These are phyloP conservation scores for Pheosia gnoma DNA, from an alignment of 2,888 invertebrate species.

Conservation along the genomic window DNA sequence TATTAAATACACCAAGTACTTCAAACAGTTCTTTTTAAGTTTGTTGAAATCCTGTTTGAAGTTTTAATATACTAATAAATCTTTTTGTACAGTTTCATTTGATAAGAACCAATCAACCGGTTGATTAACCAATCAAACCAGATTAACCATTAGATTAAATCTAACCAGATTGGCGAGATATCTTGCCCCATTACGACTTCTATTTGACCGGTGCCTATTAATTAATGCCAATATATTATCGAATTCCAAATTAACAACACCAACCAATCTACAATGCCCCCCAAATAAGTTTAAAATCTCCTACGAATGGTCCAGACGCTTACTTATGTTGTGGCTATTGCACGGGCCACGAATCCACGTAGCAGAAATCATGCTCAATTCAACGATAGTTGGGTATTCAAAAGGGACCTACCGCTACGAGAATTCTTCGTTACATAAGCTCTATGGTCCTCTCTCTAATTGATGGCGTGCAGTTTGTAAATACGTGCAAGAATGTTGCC, in stretches of 20 bases:
- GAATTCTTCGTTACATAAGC: conserved; percentile 47
- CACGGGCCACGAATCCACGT: neutral
- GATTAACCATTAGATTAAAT: too few species aligned
- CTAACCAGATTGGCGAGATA: conserved; percentile 16
- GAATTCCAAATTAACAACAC: neutral
- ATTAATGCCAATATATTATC: neutral
- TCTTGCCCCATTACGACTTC: conserved; percentile 13
- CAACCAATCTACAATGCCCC: too few species aligned
- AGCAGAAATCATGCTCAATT: neutral
- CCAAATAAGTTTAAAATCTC: too few species aligned
- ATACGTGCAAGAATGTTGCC: conserved; percentile 76
- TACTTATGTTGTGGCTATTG: too few species aligned
- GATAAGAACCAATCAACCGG: neutral
- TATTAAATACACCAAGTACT: conserved; percentile 11
- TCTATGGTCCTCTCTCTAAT: conserved; percentile 59
- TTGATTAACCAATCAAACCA: too few species aligned
- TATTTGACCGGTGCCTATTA: conserved; percentile 4
- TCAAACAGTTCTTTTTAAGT: conserved; percentile 8
- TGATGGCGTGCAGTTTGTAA: conserved; percentile 63
- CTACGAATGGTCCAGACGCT: too few species aligned
- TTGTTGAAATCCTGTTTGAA: conserved; percentile 9
- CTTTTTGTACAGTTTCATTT: neutral
- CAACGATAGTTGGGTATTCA: conserved; percentile 16
- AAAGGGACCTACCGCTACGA: conserved; percentile 48
- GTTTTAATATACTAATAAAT: conserved; percentile 18